These are phyloP conservation scores for Umimayanthus kanabou DNA, from an alignment of 92 coral and sea anemone genomes.

Conservation along the genomic window DNA sequence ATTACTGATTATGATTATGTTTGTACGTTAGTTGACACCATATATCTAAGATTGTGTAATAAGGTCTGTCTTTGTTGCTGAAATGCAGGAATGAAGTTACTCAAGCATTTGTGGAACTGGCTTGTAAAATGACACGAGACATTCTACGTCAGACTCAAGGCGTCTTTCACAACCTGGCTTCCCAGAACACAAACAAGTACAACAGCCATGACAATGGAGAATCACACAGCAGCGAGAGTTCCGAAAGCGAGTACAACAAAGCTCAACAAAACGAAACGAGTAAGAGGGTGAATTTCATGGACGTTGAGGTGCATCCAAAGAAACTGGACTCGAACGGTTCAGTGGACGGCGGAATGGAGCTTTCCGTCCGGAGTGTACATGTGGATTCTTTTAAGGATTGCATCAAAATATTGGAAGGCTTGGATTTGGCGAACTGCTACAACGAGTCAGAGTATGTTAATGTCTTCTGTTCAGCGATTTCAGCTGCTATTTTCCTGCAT, in stretches of 20 bases:
- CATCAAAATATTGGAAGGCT: conserved; percentile 76
- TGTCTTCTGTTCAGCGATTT: no score
- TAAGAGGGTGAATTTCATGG: conserved; percentile 59
- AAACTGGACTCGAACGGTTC: conserved; percentile 17
- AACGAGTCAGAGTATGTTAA: conserved; percentile 93
- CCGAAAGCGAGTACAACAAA: conserved; percentile 7
- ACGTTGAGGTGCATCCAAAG: conserved; percentile 62
- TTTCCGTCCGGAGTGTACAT: conserved; percentile 82
- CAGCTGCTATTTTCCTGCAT: no score
- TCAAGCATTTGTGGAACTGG: conserved; percentile 92
- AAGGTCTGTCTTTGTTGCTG: background rate
- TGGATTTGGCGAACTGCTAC: conserved; percentile 71
- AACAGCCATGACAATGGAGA: conserved; percentile 1
- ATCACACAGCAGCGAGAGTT: background rate
- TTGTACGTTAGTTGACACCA: background rate
- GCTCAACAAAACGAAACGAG: conserved; percentile 34
- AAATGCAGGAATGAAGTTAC: conserved; percentile 85
- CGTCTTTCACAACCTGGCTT: conserved; percentile 35
- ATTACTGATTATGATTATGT: no score
- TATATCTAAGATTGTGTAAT: no score
- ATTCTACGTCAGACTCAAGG: conserved; percentile 81
- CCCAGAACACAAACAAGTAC: conserved; percentile 7
- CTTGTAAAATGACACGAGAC: conserved; percentile 96
- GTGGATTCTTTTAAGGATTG: conserved; percentile 91
- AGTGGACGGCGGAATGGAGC: conserved; percentile 49